These are phyloP conservation scores for Xylocampa areola DNA, from an alignment of 2,888 invertebrate species.

Conservation along the genomic window DNA sequence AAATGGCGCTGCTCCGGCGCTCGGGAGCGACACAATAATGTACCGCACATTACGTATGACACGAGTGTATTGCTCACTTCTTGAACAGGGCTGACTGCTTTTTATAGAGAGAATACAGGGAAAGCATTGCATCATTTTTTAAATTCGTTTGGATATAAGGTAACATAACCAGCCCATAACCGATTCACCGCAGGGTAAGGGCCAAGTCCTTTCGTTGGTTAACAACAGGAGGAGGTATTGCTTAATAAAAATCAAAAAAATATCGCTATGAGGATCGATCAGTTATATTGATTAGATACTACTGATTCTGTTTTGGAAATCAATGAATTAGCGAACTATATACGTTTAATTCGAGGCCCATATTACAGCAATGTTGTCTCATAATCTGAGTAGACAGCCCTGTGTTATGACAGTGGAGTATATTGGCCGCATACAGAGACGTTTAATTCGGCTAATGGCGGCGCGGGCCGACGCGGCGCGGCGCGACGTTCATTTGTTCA, in stretches of 20 bases:
- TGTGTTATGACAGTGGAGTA: slow-evolving; percentile 46
- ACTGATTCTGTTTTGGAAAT: no score
- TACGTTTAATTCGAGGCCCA: no score
- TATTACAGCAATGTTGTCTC: no score
- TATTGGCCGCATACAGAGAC: slow-evolving; percentile 63
- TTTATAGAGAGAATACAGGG: not conserved
- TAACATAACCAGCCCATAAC: no score
- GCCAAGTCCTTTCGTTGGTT: no score
- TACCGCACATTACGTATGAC: slow-evolving; percentile 53
- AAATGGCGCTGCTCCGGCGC: slow-evolving; percentile 30
- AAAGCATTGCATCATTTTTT: not conserved
- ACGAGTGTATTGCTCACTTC: slow-evolving; percentile 46
- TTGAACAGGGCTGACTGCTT: slow-evolving; percentile 37
- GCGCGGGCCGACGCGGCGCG: slow-evolving; percentile 37
- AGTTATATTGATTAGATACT: no score
- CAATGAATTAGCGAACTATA: no score
- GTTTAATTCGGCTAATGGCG: slow-evolving; percentile 80
- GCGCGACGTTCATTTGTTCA: slow-evolving; percentile 65
- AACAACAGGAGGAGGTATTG: no score
- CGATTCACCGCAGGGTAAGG: no score
- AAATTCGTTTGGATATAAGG: not conserved
- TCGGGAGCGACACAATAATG: slow-evolving; percentile 49
- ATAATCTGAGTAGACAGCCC: slow-evolving; percentile 26
- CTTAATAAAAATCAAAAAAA: no score
- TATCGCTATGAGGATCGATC: no score